These are phyloP conservation scores for Paraescarpia echinospica DNA, from an alignment of 1,140 invertebrate species.

Conservation along the genomic window DNA sequence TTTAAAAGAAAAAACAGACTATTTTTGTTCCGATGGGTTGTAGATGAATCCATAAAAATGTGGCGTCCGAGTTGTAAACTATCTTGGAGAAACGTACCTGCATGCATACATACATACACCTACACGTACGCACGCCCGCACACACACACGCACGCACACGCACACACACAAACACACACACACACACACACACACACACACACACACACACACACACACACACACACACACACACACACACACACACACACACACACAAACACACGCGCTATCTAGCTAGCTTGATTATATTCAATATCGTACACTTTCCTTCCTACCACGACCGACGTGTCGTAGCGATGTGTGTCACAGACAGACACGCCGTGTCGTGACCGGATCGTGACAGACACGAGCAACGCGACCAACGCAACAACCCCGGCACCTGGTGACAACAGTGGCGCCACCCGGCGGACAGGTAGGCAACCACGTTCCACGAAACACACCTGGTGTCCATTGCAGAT, in stretches of 20 bases:
- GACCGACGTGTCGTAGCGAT: not conserved
- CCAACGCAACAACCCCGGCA: not conserved
- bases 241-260: too few species aligned
- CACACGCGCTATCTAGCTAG: too few species aligned
- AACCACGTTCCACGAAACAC: not conserved
- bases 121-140: not conserved
- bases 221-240: too few species aligned
- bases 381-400: not conserved
- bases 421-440: not conserved
- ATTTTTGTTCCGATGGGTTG: too few species aligned
- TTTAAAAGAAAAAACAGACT: too few species aligned
- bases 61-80: too few species aligned
- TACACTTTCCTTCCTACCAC: not conserved
- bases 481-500: too few species aligned
- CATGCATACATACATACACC: too few species aligned
- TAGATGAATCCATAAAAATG: too few species aligned
- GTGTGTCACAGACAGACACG: not conserved
- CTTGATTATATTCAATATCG: too few species aligned
- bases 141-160: constrained; percentile 27
- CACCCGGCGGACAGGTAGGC: not conserved
- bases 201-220: constrained; percentile 18
- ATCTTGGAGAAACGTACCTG: too few species aligned
- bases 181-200: constrained; percentile 25
- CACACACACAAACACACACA: constrained; percentile 15
- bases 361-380: not conserved